Base-by-base conservation (phyloP, 2,113 vertebrate species). In the Pleuronectes platessa region DNA sequence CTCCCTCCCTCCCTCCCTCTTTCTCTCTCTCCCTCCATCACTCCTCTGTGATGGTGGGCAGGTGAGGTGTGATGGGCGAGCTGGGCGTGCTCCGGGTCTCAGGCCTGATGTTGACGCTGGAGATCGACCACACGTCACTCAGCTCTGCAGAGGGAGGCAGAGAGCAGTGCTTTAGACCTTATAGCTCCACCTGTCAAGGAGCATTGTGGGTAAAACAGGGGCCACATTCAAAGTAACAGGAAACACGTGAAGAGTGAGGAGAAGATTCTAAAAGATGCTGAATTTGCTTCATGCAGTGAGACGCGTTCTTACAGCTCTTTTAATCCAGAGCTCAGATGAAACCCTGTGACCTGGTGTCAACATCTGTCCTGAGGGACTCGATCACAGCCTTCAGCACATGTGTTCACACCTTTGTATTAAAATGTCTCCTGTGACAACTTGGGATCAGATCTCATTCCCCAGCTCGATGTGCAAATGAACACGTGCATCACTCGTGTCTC, bases 91-190 rank as follows among this genome's bases (percentile, higher is more conserved):
- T 93, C 65, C 66, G 89, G 2, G 79, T 76, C 59, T 95, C 94
- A 0, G 89, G 84, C 14, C 84, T 80, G 21, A 94, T 89, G 6
- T 76, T 85, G 71, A 92, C 75, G 13, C 93, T 93, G 75, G 93
- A 94, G 78, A 95, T 71, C 79, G 94, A 95, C 94, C 94, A 95
- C 55, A 95, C 94, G 3, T 95, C 94, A 24, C 94, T 94, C 60
- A 95, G 68, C 83, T 95, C 95, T 94, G 92, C 63, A 69, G 68
- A 69, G 15, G 4, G 49, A 42, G n/a, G 23, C 13, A 68, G 47
- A 61, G 5, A 15, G 75, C 24, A 86, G 76, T 14, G 21, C 51
- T 51, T 74, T 2, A 71, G 27, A 60, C 15, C 69, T 71, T 20
- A 66, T 59, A 45, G 8, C 0, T 3, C 40, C 13, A 60, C 35